Conservation (phyloP, 2,113 vertebrate genomes). For the Athene cunicularia region DNA sequence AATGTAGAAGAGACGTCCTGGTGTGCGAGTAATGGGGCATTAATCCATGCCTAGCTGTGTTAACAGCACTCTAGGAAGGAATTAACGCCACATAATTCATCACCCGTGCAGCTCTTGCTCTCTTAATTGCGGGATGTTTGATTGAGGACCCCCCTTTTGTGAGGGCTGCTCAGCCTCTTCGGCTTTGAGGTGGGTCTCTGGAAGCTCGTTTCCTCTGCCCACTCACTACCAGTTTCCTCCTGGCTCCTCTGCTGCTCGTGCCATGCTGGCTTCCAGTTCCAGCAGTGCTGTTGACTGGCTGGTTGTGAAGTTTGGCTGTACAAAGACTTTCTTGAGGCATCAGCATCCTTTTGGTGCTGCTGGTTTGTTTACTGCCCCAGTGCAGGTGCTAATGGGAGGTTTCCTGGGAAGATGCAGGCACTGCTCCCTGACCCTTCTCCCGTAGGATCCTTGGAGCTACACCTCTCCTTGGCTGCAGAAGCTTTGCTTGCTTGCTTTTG, state of each 20-base stretch:
- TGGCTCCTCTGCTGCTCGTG: not conserved
- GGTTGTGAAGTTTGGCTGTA: not conserved
- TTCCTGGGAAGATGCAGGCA: not conserved
- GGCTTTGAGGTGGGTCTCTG: not conserved
- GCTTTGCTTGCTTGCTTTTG: not conserved
- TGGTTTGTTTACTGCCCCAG: not conserved
- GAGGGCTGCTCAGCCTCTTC: not conserved
- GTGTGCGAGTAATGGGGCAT: conserved; percentile 41
- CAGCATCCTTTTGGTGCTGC: not conserved
- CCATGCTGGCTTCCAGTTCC: not conserved
- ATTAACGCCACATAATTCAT: not conserved
- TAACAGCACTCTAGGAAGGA: conserved; percentile 36
- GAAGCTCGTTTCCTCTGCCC: not conserved
- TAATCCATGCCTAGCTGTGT: conserved; percentile 42
- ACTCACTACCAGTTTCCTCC: not conserved
- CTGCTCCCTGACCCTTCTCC: not conserved
- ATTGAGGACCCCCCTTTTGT: not conserved
- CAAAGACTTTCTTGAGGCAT: not conserved
- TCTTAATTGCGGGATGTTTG: not conserved
- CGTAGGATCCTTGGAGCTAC: not conserved
- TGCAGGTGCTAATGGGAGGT: not conserved
- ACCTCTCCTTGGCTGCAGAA: not conserved
- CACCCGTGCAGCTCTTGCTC: not conserved
- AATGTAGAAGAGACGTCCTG: not conserved
- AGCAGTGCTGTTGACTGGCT: accelerated